Evolutionary conservation across 2,113 vertebrate genomes (phyloP), one percentile per base, ranked within the genome.

Genomic region (Phrynocephalus versicolor): DNA sequence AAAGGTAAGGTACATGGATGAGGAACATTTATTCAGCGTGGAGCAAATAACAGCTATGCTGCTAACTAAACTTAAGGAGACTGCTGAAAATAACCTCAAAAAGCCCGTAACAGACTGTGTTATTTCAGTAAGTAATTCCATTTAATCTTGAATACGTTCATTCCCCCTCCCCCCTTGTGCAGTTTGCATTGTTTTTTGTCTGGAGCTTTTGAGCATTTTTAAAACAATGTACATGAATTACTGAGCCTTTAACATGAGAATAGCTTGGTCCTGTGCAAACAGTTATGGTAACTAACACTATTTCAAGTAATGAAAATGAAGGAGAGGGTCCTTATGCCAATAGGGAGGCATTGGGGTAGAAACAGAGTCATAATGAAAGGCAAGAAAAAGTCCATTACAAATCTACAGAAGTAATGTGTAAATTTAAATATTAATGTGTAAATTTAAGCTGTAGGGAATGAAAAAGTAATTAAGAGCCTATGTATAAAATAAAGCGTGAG

Each of bases 51-150:
- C 97, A 5, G 98, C 95, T 84, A 99, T 99, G 98, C 96, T 99
- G 87, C 96, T 99, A 87, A 98, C 97, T 88, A 99, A 99, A 88
- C 95, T 99, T 90, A 99, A 99, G 94, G 98, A 99, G 93, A 99
- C 98, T 0, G 98, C 98, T 86, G 98, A 99, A 94, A 97, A 94
- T 93, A 97, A 98, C 0, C 96, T 99, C 74, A 99, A 99, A 95
- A 99, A 99, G 90, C 98, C 98, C 25, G 98, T 99, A 19, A 97
- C 97, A 10, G 99, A 99, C 90, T 99, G 98, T 75, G 99, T 99
- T 89, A 97, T 99, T 93, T 99, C 99, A 79, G 99, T 99, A 95
- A 97, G 98, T 96, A 89, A 79, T 51, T 77, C 6, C 25, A 64
- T 5, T 51, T 74, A 81, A 60, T 6, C 21, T 1, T 73, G 23